Conservation (phyloP, 2,888 invertebrate genomes). For the Caenorhabditis angaria region DNA sequence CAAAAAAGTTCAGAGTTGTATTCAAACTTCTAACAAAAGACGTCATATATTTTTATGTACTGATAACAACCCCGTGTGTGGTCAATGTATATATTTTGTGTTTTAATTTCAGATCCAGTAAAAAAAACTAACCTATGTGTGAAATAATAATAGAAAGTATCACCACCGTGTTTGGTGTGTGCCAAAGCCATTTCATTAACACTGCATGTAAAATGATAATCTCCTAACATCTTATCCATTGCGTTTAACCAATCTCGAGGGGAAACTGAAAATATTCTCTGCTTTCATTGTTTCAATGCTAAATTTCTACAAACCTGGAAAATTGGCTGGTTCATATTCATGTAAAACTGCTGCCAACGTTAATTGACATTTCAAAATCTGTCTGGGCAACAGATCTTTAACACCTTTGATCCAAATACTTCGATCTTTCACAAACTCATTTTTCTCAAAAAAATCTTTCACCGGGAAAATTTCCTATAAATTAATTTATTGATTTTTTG, state of each 20-base stretch:
- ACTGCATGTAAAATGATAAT: constrained; percentile 83
- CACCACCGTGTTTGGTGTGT: constrained; percentile 87
- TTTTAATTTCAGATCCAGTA: no score
- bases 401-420: constrained; percentile 66
- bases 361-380: constrained; percentile 54
- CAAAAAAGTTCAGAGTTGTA: no score
- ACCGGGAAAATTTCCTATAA: constrained; percentile 81
- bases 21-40: no score
- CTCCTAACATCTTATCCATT: constrained; percentile 85
- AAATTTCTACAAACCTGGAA: constrained; percentile 77
- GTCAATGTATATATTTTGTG: no score
- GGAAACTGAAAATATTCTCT: constrained; percentile 31
- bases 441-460: constrained; percentile 68
- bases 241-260: constrained; percentile 65
- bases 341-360: constrained; percentile 84
- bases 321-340: constrained; percentile 90
- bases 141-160: constrained; percentile 76
- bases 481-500: neutral
- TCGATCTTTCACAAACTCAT: constrained; percentile 67
- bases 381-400: constrained; percentile 64
- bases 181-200: constrained; percentile 90
- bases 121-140: constrained; percentile 66
- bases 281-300: no score
- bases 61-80: no score
- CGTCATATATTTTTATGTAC: no score